Evolutionary conservation across 1,140 invertebrate genomes (phyloP).

Genomic region (Pristionchus pacificus): DNA sequence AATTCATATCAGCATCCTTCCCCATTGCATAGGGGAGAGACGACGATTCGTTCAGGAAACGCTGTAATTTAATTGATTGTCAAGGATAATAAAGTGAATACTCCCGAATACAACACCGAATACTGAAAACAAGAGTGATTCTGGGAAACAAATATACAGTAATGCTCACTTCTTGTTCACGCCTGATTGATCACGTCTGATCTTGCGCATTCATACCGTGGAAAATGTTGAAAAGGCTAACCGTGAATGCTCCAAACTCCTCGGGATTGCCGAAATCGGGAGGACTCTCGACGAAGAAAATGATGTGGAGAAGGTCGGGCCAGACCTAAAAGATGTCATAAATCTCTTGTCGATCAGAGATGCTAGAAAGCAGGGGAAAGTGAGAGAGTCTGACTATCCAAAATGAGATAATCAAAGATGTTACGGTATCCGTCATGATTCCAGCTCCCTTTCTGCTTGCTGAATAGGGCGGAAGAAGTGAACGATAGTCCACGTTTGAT

Average conservation of each 20-base stretch:
- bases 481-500: neutral
- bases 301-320: conserved; percentile 30
- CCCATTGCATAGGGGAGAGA: neutral
- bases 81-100: neutral
- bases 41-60: neutral
- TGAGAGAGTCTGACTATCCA: neutral
- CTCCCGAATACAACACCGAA: neutral
- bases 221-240: too few species aligned
- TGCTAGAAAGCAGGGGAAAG: neutral
- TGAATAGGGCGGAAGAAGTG: neutral
- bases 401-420: neutral
- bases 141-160: too few species aligned
- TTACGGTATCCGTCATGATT: neutral
- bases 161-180: too few species aligned
- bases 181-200: too few species aligned
- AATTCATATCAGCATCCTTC: too few species aligned
- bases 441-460: neutral
- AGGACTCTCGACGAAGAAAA: conserved; percentile 27
- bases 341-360: neutral
- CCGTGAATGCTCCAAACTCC: conserved; percentile 19
- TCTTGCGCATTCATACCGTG: too few species aligned
- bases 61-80: neutral
- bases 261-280: conserved; percentile 14
- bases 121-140: neutral
- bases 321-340: conserved; percentile 4